Evolutionary conservation across 2,797 vertebrate species (phyloP).

Genomic region (Paratrypauchen microcephalus): DNA sequence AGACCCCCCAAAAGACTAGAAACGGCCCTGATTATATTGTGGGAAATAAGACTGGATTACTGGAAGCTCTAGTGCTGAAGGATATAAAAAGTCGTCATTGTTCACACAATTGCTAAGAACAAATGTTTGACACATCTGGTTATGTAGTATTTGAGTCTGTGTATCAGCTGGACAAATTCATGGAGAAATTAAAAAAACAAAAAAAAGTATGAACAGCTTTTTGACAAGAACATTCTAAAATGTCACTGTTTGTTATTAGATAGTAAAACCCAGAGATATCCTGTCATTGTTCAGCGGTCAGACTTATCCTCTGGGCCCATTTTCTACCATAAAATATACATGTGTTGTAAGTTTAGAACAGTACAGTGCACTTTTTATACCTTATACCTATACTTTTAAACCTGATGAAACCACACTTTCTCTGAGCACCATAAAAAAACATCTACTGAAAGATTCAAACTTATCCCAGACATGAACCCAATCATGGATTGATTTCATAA

Average conservation of each 20-base stretch:
- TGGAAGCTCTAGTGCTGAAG: background rate
- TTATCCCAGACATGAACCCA: background rate
- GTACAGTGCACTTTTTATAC: background rate
- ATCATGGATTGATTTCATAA: no score
- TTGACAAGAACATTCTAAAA: no score
- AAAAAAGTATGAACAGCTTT: background rate
- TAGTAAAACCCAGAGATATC: background rate
- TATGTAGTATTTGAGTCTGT: background rate
- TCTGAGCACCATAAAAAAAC: background rate
- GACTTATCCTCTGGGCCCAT: background rate
- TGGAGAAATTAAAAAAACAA: background rate
- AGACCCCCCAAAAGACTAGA: background rate
- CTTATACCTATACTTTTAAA: background rate
- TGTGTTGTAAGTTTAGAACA: background rate
- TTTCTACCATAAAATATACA: background rate
- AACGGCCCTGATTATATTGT: background rate
- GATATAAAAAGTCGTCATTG: background rate
- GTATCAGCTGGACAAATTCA: no score
- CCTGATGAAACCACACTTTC: background rate
- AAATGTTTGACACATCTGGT: background rate
- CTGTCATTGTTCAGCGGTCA: background rate
- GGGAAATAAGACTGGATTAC: no score
- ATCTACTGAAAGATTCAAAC: no score
- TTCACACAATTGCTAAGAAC: background rate
- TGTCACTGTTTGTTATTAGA: no score